Conservation (phyloP, 2,797 vertebrate genomes). For the Acropternis orthonyx region DNA sequence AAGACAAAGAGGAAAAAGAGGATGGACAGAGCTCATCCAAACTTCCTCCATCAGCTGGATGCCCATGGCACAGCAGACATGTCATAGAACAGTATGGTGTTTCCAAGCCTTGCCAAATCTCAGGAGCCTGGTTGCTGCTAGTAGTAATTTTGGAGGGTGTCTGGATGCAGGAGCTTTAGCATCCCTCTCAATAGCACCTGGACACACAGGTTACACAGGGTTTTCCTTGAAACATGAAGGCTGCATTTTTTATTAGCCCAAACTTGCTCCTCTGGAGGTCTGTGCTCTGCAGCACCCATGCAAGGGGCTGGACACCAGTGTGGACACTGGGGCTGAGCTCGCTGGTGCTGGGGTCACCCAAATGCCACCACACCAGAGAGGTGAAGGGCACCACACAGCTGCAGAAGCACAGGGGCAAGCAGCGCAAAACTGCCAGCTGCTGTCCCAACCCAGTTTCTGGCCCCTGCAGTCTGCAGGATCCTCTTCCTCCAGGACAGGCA, state of each 20-base stretch:
- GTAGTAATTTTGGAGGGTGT: background rate
- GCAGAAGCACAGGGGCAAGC: background rate
- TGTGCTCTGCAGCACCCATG: background rate
- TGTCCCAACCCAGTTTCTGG: background rate
- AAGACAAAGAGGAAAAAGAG: background rate
- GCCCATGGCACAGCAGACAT: rapidly evolving
- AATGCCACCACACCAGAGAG: rapidly evolving
- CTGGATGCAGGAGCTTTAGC: background rate
- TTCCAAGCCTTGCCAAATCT: background rate
- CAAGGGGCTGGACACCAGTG: background rate
- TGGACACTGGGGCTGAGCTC: background rate
- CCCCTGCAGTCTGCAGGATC: background rate
- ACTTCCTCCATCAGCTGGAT: background rate
- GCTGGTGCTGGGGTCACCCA: rapidly evolving
- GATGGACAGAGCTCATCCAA: background rate
- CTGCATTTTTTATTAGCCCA: background rate
- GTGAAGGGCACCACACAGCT: rapidly evolving
- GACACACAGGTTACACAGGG: background rate
- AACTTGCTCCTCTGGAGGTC: background rate
- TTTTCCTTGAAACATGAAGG: background rate
- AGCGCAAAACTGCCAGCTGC: background rate
- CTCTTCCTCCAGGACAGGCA: background rate
- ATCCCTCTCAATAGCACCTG: background rate
- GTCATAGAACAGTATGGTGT: background rate
- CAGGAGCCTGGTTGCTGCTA: background rate